Evolutionary conservation across 2,888 invertebrate species (phyloP), one percentile per base, ranked within the genome.

Genomic region (Brachypalpus laphriformis): DNA sequence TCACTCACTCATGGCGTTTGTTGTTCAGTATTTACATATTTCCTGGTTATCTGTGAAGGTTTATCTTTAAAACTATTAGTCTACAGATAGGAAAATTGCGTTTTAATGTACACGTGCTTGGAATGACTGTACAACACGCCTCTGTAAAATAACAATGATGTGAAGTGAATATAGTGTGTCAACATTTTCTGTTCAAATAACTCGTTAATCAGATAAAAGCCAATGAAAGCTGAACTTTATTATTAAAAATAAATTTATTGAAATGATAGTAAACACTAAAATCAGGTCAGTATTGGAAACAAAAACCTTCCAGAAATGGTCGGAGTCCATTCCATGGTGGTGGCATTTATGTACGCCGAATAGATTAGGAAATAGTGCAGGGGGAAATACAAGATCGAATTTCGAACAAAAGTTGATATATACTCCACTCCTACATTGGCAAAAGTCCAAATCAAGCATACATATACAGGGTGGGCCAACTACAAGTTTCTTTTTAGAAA

Each of bases 41-140:
- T 18, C 34, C n/a, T 20, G 18, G 8, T 51, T 51, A 65, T 65
- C 47, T 63, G n/a, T 61, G 45, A 47, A 63, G 31, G 63, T 63
- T 63, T 31, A 63, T 63, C 28, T 16, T 28, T 28, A 2, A n/a
- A 31, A 28, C 45, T 45, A 47, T 47, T 31, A 31, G 63, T 28
- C 18, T 4, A 18, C 11, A 16, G 61, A 61, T 28, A 61, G 47
- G 5, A 42, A 25, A 42, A 25, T 45, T 45, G 42, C 11, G 40
- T 28, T 61, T 25, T 28, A 42, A 11, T 16, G 42, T 16, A 8
- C 16, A 45, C 28, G 59, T 59, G 59, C 20, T 22, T 40, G 40
- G 59, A 59, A 59, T 59, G 14, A 14, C 40, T 20, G 25, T 25
- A 47, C 1, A 18, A 1, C 18, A 18, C 18, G 45, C 16, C 37